These are phyloP conservation scores for Saxicola maurus DNA, from an alignment of 2,797 vertebrate genomes.

Conservation along the genomic window DNA sequence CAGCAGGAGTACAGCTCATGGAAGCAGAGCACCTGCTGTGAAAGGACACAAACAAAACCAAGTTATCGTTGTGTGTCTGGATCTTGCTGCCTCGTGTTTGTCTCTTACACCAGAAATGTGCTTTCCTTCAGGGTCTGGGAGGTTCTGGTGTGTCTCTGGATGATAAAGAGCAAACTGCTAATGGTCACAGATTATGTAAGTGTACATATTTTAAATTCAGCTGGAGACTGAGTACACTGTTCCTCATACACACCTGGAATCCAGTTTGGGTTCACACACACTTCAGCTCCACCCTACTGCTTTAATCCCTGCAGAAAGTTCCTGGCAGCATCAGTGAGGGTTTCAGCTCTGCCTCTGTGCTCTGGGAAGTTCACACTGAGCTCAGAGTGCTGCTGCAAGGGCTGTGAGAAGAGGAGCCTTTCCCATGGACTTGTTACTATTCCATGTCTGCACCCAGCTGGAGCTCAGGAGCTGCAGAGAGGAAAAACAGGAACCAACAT, in stretches of 20 bases:
- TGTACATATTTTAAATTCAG: not conserved
- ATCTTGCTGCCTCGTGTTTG: not conserved
- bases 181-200: not conserved
- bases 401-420: constrained; percentile 48
- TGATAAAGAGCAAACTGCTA: not conserved
- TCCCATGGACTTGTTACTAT: constrained; percentile 47
- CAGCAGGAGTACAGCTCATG: not conserved
- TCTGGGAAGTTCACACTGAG: not conserved
- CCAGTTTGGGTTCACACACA: not conserved
- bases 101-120: not conserved
- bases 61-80: not conserved
- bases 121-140: not conserved
- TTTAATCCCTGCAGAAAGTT: not conserved
- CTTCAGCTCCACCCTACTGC: not conserved
- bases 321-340: not conserved
- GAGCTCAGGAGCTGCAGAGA: constrained; percentile 24
- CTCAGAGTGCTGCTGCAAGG: not conserved
- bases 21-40: not conserved
- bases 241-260: not conserved
- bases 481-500: constrained; percentile 43
- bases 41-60: not conserved
- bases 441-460: constrained; percentile 36
- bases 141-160: not conserved
- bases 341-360: not conserved
- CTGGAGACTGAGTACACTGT: not conserved